Percentiles rank a stretch among this genome's conserved stretches.
These are phyloP conservation scores for Drosophila sucinea DNA, from an alignment of 1,140 invertebrate species.

Conservation along the genomic window DNA sequence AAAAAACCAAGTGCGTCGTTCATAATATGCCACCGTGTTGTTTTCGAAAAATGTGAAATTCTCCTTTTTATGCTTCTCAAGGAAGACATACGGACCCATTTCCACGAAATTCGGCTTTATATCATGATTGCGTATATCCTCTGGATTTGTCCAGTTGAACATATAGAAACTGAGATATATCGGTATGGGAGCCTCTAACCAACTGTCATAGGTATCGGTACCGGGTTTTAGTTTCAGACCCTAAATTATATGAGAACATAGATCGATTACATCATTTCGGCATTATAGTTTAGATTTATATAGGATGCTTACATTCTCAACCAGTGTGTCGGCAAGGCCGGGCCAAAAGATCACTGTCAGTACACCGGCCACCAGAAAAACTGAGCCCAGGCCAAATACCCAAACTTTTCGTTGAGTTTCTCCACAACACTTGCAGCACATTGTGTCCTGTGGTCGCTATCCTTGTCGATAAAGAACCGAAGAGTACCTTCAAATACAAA, in stretches of 20 bases:
- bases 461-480: not conserved
- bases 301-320: constrained; percentile 62
- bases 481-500: not conserved
- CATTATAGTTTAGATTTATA: not conserved
- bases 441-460: constrained; percentile 24
- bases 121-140: constrained; percentile 84
- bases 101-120: constrained; percentile 88
- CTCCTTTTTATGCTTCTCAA: constrained; percentile 86
- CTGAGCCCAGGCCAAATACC: constrained; percentile 73
- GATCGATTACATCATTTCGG: not conserved
- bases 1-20: constrained; percentile 90
- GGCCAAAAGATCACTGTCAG: constrained; percentile 68
- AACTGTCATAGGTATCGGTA: constrained; percentile 87
- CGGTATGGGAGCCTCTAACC: constrained; percentile 90
- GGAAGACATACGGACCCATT: constrained; percentile 87
- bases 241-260: constrained; percentile 69
- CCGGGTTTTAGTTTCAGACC: constrained; percentile 85
- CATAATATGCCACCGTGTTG: constrained; percentile 91
- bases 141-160: constrained; percentile 93
- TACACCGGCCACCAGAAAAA: constrained; percentile 59
- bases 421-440: constrained; percentile 78
- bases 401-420: constrained; percentile 76
- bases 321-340: constrained; percentile 46
- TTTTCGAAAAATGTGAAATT: constrained; percentile 89
- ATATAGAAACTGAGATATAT: constrained; percentile 91